These are phyloP conservation scores for Podarcis raffonei DNA, from an alignment of 2,113 vertebrate genomes.

Conservation along the genomic window DNA sequence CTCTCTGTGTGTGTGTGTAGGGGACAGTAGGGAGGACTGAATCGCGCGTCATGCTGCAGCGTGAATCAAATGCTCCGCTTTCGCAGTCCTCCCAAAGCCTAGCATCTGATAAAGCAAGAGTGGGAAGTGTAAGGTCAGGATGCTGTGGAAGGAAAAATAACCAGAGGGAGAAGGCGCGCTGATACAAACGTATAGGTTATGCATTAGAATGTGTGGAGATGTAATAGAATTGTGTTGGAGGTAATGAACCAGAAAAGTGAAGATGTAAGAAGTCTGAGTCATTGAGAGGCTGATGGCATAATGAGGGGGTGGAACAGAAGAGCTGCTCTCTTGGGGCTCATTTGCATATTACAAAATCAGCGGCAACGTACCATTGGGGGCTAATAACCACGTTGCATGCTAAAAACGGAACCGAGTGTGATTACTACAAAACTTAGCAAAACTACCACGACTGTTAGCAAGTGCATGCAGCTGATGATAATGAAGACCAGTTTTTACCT, in stretches of 20 bases:
- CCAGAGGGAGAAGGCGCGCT: slow-evolving; percentile 44
- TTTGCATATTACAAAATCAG: slow-evolving; percentile 26
- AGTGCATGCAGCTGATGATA: neutral
- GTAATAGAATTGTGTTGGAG: slow-evolving; percentile 56
- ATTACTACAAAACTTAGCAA: neutral
- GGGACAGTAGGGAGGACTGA: neutral
- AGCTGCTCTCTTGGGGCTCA: slow-evolving; percentile 25
- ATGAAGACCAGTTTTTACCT: neutral
- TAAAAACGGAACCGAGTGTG: neutral
- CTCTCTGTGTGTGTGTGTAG: neutral
- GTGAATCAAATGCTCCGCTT: neutral
- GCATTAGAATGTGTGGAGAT: slow-evolving; percentile 49
- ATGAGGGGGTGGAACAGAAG: slow-evolving; percentile 50
- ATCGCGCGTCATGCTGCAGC: neutral
- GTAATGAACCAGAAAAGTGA: slow-evolving; percentile 66
- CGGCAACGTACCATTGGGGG: neutral
- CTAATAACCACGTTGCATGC: neutral
- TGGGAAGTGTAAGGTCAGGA: slow-evolving; percentile 44
- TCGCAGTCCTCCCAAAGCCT: slow-evolving; percentile 38
- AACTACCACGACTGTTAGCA: neutral
- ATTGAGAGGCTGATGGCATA: slow-evolving; percentile 43
- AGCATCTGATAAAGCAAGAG: slow-evolving; percentile 5
- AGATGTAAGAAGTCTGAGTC: slow-evolving; percentile 71
- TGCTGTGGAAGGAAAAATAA: slow-evolving; percentile 43
- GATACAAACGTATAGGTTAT: slow-evolving; percentile 42